Evolutionary conservation across 2,888 invertebrate genomes (phyloP), one percentile per base, ranked within the genome.

Genomic region (Drosophila tripunctata): DNA sequence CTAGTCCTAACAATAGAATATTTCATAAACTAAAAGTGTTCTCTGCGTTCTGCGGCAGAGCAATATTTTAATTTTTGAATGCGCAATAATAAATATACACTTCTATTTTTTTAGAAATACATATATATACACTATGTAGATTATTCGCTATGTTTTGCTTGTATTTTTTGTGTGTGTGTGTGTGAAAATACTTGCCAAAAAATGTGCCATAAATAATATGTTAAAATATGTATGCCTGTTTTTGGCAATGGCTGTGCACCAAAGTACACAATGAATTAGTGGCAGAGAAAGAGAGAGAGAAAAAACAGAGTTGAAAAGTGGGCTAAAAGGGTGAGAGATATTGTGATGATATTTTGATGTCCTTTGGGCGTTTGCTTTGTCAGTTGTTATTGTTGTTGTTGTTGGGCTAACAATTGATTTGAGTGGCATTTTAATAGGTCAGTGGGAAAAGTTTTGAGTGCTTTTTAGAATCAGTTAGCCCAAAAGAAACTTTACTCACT

Each of bases 21-120:
- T 82, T 87, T 87, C 84, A 81, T 81, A 80, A 80, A 80, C 86
- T 86, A 81, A 79, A 81, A 83, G 73, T 79, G 65, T 72, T 63
- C n/a, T 50, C 48, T 51, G n/a, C 45, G 38, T 43, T 58, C 5
- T 17, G 17, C 27, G 48, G 12, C 15, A 40, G 41, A 40, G 56
- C 19, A 45, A 76, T 64, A 63, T 85, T 78, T 68, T 74, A 62
- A 67, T 67, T 68, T 66, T 64, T 50, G 43, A 38, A 64, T 62
- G 55, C 55, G 36, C 77, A 54, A 80, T 76, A 70, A 79, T 86
- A 86, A 80, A 86, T 80, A 74, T 66, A 67, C 63, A 27, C n/a
- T 64, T 67, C 54, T 43, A 45, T 17, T 10, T 3, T 30, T 27
- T 47, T 21, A 21, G 12, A 8, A 5, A 45, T n/a, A 30, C 8